Evolutionary conservation across 2,113 vertebrate species (phyloP), one percentile per base, ranked within the genome.

Genomic region (Chionodraco myersi): DNA sequence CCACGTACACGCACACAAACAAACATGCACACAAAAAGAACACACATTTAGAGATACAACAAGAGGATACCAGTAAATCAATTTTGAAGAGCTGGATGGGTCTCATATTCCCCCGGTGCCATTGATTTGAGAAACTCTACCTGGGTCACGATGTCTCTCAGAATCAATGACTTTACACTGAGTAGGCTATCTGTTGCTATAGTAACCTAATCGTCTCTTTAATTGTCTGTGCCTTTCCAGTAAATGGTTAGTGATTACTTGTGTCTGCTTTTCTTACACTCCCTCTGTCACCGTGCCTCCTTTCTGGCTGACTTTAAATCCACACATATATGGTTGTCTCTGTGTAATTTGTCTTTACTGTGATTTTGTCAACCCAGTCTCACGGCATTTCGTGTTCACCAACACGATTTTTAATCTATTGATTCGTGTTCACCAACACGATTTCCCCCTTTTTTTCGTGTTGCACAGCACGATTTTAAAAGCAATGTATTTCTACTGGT

Each of bases 121-220:
- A 73, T 67, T 88, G 82, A 92, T 91, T 75, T 15, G 14, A 86
- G 72, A 75, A 82, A 73, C 79, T 26, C 49, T 30, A 80, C 44
- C 67, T 74, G 72, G 72, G 89, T 88, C 85, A 91, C 80, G 45
- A 73, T 60, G 78, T 56, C 86, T 85, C 72, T 76, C 71, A 63
- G 59, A 88, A 94, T 94, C 91, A 86, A 90, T 92, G 56, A 48
- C 30, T 47, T 56, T 66, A 68, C 59, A 82, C 47, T 57, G 67
- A 78, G 80, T 41, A 45, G 73, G 61, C 63, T 47, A 65, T 78
- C 77, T 72, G 89, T 92, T 87, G 83, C 84, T 83, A 85, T 61
- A 80, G 86, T 64, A 83, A 88, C 80, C 21, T 63, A 14, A 84
- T 83, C 85, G 69, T 72, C 72, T 81, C 66, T 70, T 75, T 51